Base-by-base conservation (phyloP, 2,113 vertebrate genomes). In the Mustela lutreola region DNA sequence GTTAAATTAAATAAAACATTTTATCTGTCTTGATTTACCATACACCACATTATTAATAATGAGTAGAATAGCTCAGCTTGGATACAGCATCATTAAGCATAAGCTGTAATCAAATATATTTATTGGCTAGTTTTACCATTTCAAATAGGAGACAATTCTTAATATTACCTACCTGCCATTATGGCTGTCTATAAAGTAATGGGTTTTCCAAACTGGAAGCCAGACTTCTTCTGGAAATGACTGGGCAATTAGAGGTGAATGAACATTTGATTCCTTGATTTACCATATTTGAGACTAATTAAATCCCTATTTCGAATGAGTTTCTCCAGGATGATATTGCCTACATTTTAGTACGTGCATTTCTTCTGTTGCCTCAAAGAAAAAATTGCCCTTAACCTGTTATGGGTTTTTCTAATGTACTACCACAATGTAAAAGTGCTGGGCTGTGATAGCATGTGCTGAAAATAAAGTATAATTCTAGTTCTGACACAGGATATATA, bases 401-500 rank as follows among this genome's bases (percentile, higher is more conserved):
- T 18, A 2, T 56, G 14, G 15, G 2, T 42, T 63, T 18, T 85
- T 22, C n/a, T 50, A 36, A 73, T n/a, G 1, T 22, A 67, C 2
- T 85, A 3, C 24, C 42, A 36, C 18, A 70, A 73, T 67, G 10
- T 81, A 65, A 22, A 71, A 22, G 14, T 12, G 42, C 24, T 78
- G 9, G 7, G 19, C 19, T 84, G 2, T 70, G 26, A 60, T 65
- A 56, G 4, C n/a, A 63, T 50, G 11, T 53, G 15, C 31, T 89
- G 26, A 93, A 93, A 94, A 81, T 78, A 93, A 81, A 97, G 31
- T 58, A 75, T 39, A 42, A 62, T 97, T 93, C 60, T 75, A 75
- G 3, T 83, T 97, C 91, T 87, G 86, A 91, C 11, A 91, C 71
- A 85, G 28, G 89, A 89, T 89, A 89, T 67, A 62, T 31, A 11